A percentile compares a stretch with the other conserved stretches of the same genome.
These are phyloP conservation scores for Theocolax elegans DNA, from an alignment of 1,140 invertebrate genomes.

Conservation along the genomic window DNA sequence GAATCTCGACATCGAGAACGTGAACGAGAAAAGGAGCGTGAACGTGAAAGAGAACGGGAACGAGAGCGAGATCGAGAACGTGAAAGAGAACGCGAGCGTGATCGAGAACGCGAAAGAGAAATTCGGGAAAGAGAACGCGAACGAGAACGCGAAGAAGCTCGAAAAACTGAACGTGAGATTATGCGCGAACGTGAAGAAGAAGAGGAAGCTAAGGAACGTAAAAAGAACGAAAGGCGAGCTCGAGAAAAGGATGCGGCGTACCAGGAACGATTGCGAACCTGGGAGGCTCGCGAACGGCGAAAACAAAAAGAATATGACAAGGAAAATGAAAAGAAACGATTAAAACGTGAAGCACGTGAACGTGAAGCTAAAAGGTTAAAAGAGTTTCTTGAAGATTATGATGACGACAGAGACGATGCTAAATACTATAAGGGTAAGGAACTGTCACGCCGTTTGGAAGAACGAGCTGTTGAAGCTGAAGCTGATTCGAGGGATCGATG, in stretches of 20 bases:
- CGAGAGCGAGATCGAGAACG: constrained; percentile 48
- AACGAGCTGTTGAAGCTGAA: constrained; percentile 92
- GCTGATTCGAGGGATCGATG: constrained; percentile 88
- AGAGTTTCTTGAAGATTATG: constrained; percentile 98
- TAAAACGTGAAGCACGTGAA: constrained; percentile 85
- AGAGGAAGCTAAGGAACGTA: constrained; percentile 90
- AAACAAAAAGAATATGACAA: constrained; percentile 94
- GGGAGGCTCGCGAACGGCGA: constrained; percentile 93
- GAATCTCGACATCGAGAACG: constrained; percentile 52
- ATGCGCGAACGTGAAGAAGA: constrained; percentile 87
- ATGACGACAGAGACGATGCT: constrained; percentile 95
- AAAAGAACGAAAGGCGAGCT: constrained; percentile 89
- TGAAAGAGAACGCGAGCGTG: constrained; percentile 48
- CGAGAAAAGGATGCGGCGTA: constrained; percentile 94
- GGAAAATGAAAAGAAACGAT: constrained; percentile 85
- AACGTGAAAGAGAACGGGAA: constrained; percentile 62
- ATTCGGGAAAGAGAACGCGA: constrained; percentile 60
- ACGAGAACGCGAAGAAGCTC: constrained; percentile 65
- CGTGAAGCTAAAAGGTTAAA: constrained; percentile 93
- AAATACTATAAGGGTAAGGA: constrained; percentile 98
- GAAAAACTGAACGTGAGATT: constrained; percentile 72
- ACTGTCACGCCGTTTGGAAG: constrained; percentile 86
- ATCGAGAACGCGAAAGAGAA: constrained; percentile 48
- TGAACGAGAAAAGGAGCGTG: constrained; percentile 43
- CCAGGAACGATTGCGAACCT: constrained; percentile 85